Percentiles rank a stretch among this genome's conserved stretches.
These are phyloP conservation scores for Chunga burmeisteri DNA, from an alignment of 2,113 vertebrate genomes.

Conservation along the genomic window DNA sequence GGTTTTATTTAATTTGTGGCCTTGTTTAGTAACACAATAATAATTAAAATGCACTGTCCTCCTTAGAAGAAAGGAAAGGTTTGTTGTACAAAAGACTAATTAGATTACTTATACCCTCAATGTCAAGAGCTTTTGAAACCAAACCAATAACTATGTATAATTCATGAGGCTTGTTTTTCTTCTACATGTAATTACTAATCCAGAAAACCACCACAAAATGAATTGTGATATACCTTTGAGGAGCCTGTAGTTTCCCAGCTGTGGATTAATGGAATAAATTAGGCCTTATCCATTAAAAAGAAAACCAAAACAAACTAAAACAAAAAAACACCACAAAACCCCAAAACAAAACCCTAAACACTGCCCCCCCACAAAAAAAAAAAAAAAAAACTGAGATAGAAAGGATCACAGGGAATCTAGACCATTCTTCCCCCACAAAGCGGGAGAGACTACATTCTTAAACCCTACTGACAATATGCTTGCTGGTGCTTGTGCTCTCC, in stretches of 20 bases:
- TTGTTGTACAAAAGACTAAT: background rate
- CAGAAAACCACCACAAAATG: background rate
- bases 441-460: background rate
- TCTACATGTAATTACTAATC: background rate
- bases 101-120: background rate
- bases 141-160: background rate
- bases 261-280: background rate
- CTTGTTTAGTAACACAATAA: background rate
- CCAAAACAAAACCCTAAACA: background rate
- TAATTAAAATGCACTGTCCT: background rate
- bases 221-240: background rate
- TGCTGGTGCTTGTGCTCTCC: background rate
- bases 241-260: background rate
- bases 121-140: slow-evolving; percentile 10
- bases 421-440: background rate
- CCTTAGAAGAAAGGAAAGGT: background rate
- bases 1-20: background rate
- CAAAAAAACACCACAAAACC: background rate
- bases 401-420: background rate
- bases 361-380: no score
- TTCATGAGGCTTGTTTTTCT: background rate
- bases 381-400: background rate
- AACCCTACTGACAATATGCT: background rate
- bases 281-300: background rate
- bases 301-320: no score